Percentiles rank a stretch among this genome's conserved stretches.
phyloP scores from a whole-genome alignment of 1,140 invertebrate species.

The Aphelinus certus region DNA sequence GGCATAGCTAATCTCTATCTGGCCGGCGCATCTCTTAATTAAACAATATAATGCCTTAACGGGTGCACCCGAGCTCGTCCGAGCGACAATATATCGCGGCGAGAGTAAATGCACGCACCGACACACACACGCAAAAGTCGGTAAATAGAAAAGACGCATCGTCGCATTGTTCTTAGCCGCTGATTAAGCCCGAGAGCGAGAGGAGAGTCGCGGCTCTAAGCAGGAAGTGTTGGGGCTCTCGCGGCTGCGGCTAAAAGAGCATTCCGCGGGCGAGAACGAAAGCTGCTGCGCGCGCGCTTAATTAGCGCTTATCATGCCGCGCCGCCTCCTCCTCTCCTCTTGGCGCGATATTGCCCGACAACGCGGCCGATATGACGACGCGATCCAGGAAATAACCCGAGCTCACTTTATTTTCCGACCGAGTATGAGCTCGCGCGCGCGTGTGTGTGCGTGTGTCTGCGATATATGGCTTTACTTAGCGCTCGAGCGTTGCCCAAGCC shows the following conservation, averaged over 20 bases:
- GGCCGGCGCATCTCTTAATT: not conserved
- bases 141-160: not conserved
- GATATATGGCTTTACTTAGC: too few relatives aligned
- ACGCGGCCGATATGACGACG: too few relatives aligned
- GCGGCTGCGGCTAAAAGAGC: not conserved
- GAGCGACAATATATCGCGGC: too few relatives aligned
- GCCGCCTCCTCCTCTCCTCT: not conserved
- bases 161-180: constrained; percentile 12
- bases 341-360: too few relatives aligned
- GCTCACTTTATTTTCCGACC: too few relatives aligned
- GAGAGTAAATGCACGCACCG: not conserved
- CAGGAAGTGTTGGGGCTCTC: constrained; percentile 7
- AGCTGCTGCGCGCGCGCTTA: constrained; percentile 11
- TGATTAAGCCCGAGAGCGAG: not conserved
- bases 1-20: too few relatives aligned
- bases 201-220: not conserved
- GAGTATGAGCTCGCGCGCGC: too few relatives aligned
- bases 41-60: constrained; percentile 22
- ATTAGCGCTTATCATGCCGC: constrained; percentile 16
- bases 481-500: too few relatives aligned
- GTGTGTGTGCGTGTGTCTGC: too few relatives aligned
- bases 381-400: too few relatives aligned
- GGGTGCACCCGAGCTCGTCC: not conserved
- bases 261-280: constrained; percentile 10
- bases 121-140: not conserved